phyloP scores from a whole-genome alignment of 1,140 invertebrate genomes.

The Paralvinella palmiformis region DNA sequence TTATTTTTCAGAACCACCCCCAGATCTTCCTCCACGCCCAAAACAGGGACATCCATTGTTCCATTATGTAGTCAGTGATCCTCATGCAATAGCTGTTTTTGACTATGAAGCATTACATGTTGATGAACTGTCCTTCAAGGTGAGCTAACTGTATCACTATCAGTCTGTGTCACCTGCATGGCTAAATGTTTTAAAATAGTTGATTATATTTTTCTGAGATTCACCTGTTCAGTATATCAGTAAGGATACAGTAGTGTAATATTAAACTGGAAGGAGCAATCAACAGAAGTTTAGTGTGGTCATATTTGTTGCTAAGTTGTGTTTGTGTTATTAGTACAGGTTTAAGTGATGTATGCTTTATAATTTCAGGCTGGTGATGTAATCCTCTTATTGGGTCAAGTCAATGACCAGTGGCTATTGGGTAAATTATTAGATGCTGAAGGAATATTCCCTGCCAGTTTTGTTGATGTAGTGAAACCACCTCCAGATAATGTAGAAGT shows the following conservation, averaged over 20 bases:
- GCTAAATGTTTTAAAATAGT: neutral
- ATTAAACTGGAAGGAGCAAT: too few relatives aligned
- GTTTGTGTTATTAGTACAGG: too few relatives aligned
- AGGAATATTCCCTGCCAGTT: slow-evolving; percentile 76
- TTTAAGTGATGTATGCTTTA: too few relatives aligned
- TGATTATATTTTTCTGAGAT: too few relatives aligned
- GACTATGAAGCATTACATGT: slow-evolving; percentile 25
- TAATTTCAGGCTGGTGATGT: slow-evolving; percentile 63
- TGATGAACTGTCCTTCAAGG: slow-evolving; percentile 36
- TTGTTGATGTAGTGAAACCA: slow-evolving; percentile 69
- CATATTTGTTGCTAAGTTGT: too few relatives aligned
- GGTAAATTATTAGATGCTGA: slow-evolving; percentile 60
- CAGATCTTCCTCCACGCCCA: too few relatives aligned
- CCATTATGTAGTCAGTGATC: too few relatives aligned
- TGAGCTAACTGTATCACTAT: slow-evolving; percentile 13
- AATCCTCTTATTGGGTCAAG: slow-evolving; percentile 60
- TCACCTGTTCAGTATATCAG: too few relatives aligned
- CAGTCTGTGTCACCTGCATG: neutral
- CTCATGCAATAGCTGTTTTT: slow-evolving; percentile 32
- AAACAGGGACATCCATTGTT: too few relatives aligned
- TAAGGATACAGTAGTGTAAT: too few relatives aligned
- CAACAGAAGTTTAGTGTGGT: too few relatives aligned
- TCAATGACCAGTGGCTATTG: slow-evolving; percentile 75
- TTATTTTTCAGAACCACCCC: too few relatives aligned
- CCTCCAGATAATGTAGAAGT: slow-evolving; percentile 45